A percentile compares a stretch with the other conserved stretches of the same genome.
Conservation (phyloP, 1,140 invertebrate genomes). For the Micrasema minimum region DNA sequence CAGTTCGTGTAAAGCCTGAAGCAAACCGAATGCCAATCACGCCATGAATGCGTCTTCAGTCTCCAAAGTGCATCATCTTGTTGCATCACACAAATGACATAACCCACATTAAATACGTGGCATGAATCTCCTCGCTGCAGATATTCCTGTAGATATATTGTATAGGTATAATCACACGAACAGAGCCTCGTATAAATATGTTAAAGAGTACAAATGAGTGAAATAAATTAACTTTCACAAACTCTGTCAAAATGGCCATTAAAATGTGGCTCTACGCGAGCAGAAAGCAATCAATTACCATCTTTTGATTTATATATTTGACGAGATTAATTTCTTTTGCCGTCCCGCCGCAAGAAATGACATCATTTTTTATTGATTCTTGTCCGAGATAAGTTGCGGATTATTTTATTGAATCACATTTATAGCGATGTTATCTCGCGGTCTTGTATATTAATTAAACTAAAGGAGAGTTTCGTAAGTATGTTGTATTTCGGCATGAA, state of each 20-base stretch:
- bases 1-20: not conserved
- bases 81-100: slow-evolving; percentile 21
- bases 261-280: slow-evolving; percentile 14
- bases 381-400: too few relatives aligned
- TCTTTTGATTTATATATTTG: slow-evolving; percentile 34
- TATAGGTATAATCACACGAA: too few relatives aligned
- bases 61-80: slow-evolving; percentile 13
- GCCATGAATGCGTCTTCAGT: slow-evolving; percentile 1
- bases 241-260: slow-evolving; percentile 29
- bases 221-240: slow-evolving; percentile 37
- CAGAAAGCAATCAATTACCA: slow-evolving; percentile 23
- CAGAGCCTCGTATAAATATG: too few relatives aligned
- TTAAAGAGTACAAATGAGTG: not conserved
- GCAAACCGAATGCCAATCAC: slow-evolving; percentile 3
- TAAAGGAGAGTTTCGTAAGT: too few relatives aligned
- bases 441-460: too few relatives aligned
- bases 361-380: too few relatives aligned
- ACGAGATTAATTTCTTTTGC: slow-evolving; percentile 8
- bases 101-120: slow-evolving; percentile 14
- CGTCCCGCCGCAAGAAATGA: too few relatives aligned
- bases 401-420: too few relatives aligned
- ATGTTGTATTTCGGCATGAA: too few relatives aligned
- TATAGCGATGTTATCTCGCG: too few relatives aligned
- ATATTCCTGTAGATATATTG: too few relatives aligned
- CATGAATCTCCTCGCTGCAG: not conserved